phyloP scores from a whole-genome alignment of 2,113 vertebrate genomes.

The Progne subis region DNA sequence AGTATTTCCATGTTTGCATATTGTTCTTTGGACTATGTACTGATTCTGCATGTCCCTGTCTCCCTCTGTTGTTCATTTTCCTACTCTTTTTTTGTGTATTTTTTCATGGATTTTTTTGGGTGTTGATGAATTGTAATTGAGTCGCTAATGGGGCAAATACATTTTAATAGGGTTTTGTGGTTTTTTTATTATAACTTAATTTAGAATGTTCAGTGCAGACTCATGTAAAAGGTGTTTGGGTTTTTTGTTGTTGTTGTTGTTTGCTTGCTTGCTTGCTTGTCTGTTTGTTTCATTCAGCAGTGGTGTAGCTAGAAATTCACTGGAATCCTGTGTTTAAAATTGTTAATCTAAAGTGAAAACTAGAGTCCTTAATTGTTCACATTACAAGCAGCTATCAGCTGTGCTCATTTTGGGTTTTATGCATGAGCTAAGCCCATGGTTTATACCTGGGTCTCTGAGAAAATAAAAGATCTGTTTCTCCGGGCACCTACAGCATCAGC shows the following conservation, averaged over 20 bases:
- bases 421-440: background rate
- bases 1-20: constrained; percentile 16
- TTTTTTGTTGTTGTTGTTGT: background rate
- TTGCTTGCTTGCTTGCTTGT: background rate
- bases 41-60: constrained; percentile 54
- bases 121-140: constrained; percentile 13
- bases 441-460: background rate
- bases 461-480: background rate
- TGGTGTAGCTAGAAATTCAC: constrained; percentile 5
- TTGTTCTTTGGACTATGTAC: background rate
- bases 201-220: constrained; percentile 43
- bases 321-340: background rate
- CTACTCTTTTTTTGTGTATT: constrained; percentile 15
- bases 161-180: constrained; percentile 63
- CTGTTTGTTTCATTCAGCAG: background rate
- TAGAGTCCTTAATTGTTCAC: background rate
- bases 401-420: background rate
- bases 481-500: background rate
- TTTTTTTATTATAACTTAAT: constrained; percentile 39
- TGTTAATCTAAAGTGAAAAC: background rate
- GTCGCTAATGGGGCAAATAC: constrained; percentile 45
- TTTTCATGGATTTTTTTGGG: background rate
- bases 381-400: background rate
- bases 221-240: background rate
- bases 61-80: constrained; percentile 53